A percentile compares a stretch with the other conserved stretches of the same genome.
Evolutionary conservation across 2,113 vertebrate genomes (phyloP).

Genomic region (Macrotus californicus): DNA sequence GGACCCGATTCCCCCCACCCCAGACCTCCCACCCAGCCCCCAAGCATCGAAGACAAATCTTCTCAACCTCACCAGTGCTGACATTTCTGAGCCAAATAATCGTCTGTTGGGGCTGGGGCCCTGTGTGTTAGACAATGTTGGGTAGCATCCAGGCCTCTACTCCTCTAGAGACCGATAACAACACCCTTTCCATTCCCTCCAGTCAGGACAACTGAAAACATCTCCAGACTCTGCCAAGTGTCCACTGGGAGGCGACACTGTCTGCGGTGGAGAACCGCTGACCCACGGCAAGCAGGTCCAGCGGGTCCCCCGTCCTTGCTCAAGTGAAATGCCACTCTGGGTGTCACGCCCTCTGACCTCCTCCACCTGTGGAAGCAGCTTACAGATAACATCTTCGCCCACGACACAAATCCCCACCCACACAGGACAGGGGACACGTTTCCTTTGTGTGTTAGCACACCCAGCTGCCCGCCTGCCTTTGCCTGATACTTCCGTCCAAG

Average conservation of each 20-base stretch:
- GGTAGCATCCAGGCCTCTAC: background rate
- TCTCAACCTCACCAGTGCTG: background rate
- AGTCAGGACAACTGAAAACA: background rate
- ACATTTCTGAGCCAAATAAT: background rate
- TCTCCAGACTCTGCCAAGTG: background rate
- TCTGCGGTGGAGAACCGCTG: no score
- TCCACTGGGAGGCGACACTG: background rate
- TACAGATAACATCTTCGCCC: no score
- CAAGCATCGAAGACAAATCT: background rate
- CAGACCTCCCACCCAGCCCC: background rate
- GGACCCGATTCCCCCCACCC: background rate
- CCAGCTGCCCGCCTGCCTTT: no score
- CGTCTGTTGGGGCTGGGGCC: background rate
- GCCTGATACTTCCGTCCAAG: conserved; percentile 72
- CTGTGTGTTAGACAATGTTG: background rate
- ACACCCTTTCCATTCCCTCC: background rate
- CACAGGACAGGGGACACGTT: no score
- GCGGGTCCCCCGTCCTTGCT: no score
- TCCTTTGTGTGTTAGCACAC: no score
- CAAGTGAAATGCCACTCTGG: no score
- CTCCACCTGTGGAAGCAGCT: no score
- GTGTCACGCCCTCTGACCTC: no score
- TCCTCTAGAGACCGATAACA: background rate
- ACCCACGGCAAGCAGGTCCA: no score
- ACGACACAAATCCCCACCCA: no score